Percentiles rank a stretch among this genome's conserved stretches.
Conservation (phyloP, 92 coral and sea anemone species). For the Muricea muricata region DNA sequence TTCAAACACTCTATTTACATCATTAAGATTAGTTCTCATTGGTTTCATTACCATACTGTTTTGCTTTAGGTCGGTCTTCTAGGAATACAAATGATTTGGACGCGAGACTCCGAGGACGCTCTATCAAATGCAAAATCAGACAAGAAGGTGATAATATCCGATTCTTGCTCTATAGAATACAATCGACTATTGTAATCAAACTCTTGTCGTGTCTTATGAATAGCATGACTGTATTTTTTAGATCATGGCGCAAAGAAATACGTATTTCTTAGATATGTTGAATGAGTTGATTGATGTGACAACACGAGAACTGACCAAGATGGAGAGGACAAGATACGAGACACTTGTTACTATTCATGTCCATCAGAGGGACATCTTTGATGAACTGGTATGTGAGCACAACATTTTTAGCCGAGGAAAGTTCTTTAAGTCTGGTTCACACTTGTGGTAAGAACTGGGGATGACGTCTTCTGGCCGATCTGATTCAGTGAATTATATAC, state of each 20-base stretch:
- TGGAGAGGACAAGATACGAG: conserved; percentile 91
- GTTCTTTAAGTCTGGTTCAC: no score
- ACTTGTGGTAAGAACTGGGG: no score
- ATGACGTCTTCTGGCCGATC: no score
- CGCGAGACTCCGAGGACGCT: conserved; percentile 97
- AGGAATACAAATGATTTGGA: conserved; percentile 99
- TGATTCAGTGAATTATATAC: no score
- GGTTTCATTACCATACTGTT: not conserved
- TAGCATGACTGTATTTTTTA: not conserved
- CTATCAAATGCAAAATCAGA: conserved; percentile 88
- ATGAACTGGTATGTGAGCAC: conserved; percentile 76
- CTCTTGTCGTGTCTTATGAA: not conserved
- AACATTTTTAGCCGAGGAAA: not conserved
- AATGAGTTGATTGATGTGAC: conserved; percentile 97
- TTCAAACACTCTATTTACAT: no score
- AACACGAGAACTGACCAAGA: conserved; percentile 90
- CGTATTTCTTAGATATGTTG: conserved; percentile 89
- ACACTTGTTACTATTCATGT: conserved; percentile 89
- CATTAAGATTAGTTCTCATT: not conserved
- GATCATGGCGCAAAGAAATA: conserved; percentile 96
- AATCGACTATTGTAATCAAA: not conserved
- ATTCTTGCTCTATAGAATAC: not conserved
- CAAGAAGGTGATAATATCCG: conserved; percentile 75
- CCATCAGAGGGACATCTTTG: conserved; percentile 97
- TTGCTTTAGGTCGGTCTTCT: conserved; percentile 86